These are phyloP conservation scores for Brachyhypopomus occidentalis DNA, from an alignment of 2,113 vertebrate genomes.

Conservation along the genomic window DNA sequence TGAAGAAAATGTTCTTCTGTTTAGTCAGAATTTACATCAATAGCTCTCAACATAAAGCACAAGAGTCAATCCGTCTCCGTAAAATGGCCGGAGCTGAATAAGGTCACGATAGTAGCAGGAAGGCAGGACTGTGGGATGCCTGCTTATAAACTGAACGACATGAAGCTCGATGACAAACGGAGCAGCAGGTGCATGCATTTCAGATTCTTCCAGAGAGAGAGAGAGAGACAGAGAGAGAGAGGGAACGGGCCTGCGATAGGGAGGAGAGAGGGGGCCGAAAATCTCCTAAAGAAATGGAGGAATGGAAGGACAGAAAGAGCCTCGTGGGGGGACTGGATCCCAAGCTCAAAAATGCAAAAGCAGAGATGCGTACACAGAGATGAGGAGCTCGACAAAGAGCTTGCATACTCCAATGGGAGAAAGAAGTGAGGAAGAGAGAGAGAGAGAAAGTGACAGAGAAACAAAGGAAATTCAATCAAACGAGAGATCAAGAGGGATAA, in stretches of 20 bases:
- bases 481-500: constrained; percentile 29
- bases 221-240: constrained; percentile 23
- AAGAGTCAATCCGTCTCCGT: no score
- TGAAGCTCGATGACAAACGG: background rate
- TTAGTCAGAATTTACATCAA: no score
- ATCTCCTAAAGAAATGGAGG: no score
- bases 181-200: background rate
- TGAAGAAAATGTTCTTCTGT: no score
- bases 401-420: background rate
- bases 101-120: constrained; percentile 30
- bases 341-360: constrained; percentile 25
- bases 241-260: background rate
- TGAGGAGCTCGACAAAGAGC: background rate
- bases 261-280: no score
- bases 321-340: constrained; percentile 14
- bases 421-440: background rate
- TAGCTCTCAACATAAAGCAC: no score
- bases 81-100: no score
- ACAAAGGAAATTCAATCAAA: constrained; percentile 28
- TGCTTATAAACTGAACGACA: constrained; percentile 52
- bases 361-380: background rate
- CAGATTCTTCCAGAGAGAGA: background rate
- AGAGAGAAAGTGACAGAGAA: constrained; percentile 14
- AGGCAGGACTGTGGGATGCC: constrained; percentile 45
- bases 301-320: background rate